Base-by-base conservation (phyloP, 2,888 invertebrate genomes). In the Morinoia aosen region DNA sequence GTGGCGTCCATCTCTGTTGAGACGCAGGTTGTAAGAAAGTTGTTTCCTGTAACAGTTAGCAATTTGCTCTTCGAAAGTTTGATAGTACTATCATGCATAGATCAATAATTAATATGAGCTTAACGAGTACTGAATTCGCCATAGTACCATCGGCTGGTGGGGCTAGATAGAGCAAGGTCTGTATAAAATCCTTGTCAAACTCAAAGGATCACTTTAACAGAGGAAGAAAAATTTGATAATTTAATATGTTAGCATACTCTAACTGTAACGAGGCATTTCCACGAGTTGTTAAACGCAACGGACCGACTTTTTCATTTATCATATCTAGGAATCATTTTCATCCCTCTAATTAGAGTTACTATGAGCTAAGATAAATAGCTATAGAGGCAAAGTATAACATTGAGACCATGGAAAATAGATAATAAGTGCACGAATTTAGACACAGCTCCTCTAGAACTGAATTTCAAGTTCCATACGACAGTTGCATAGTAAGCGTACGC, bases 1-100 rank as follows among this genome's bases (percentile, higher is more conserved):
- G 97, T 40, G 97, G 97, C 33, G 94, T 97, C 14, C 97, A 97
- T 96, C 96, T 97, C 14, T 97, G 97, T 94, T 97, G 95, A 95
- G 8, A 33, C 76, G 4, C 90, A 90, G 14, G 39, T 8, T 39
- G 5, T 4, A 14, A 33, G 16, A 25, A 64, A 64, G 19, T 64
- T 64, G 33, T 25, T 64, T 64, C 64, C 64, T 64, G 64, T 64
- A 64, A 7, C 33, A 33, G 64, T 64, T 33, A 64, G 33, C 33
- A 25, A 25, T 64, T 64, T 25, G 64, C 33, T 33, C 64, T 16
- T 33, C 19, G 7, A 25, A 25, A 33, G 7, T 64, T 64, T 64
- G 64, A 39, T 16, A 90, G 48, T 40, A 19, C 39, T 16, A 48
- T 39, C 90, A 40, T 40, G 48, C 39, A 19, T 40, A 39, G 16